Evolutionary conservation across 2,888 invertebrate species (phyloP), one percentile per base, ranked within the genome.

Genomic region (Stenolophus ochropezus): DNA sequence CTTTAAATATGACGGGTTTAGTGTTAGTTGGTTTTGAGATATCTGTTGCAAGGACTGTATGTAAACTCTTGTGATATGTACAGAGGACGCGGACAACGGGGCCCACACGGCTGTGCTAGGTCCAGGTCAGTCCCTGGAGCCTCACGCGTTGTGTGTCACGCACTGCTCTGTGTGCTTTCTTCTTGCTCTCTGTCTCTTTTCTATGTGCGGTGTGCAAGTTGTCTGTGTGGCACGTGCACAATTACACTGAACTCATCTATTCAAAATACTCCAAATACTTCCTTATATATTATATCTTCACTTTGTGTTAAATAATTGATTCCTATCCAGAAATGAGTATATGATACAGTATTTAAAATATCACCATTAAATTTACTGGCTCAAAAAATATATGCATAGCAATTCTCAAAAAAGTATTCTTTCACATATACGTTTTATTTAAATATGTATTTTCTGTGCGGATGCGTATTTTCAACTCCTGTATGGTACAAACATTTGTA

Each of bases 111-210:
- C 86, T 86, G 87, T 88, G 88, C 89, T 87, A 85, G 88, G 88
- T 87, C 89, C 89, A 89, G 89, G 89, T 89, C 89, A 90, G 89
- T 89, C 56, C 56, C 56, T 8, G 56, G 56, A 11, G 11, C 18
- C 21, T 20, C 20, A 18, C 56, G 74, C 74, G 23, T 16, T 25
- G 65, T 33, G 11, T 21, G 11, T 65, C 11, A 25, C 65, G 11
- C 65, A 65, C 11, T 25, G 6, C 21, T n/a, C 1, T 20, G 14
- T 21, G 33, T 33, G 25, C 23, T 25, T 65, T 65, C 21, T 33
- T n/a, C 16, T n/a, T 65, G 23, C 16, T 65, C 27, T 33, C 33
- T 21, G 14, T 25, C n/a, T 65, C 16, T 33, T 65, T 65, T 65
- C 65, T 21, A 33, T 16, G 6, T 42, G 6, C 33, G 11, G 33